These are phyloP conservation scores for Radopholus similis DNA, from an alignment of 1,140 invertebrate species.

Conservation along the genomic window DNA sequence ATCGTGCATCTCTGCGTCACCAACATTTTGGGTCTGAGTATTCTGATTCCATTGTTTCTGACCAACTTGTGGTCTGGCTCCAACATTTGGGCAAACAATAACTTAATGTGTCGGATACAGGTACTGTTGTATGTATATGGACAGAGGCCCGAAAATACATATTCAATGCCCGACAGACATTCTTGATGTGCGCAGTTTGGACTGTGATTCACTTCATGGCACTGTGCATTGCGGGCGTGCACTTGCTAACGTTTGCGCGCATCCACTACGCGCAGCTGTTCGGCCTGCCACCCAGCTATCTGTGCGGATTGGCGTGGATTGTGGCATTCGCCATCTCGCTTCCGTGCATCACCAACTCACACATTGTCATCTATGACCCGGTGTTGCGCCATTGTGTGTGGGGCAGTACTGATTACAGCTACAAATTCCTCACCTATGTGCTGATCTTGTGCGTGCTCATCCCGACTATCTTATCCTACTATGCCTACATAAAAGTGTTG, in stretches of 20 bases:
- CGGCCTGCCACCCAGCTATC: constrained; percentile 40
- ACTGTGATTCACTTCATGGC: constrained; percentile 56
- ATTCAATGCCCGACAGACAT: constrained; percentile 44
- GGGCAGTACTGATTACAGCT: constrained; percentile 53
- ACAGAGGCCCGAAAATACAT: constrained; percentile 4
- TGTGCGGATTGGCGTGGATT: constrained; percentile 53
- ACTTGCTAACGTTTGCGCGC: constrained; percentile 57
- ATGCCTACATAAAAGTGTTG: constrained; percentile 58
- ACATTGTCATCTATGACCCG: constrained; percentile 59
- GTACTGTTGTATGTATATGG: constrained; percentile 24
- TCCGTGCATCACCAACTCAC: constrained; percentile 54
- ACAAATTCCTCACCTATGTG: constrained; percentile 59
- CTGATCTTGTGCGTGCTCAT: constrained; percentile 56
- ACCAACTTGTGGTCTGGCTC: constrained; percentile 49
- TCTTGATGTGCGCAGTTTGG: constrained; percentile 57
- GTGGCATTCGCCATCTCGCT: constrained; percentile 56
- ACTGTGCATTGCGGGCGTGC: constrained; percentile 59
- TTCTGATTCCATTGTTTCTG: constrained; percentile 53
- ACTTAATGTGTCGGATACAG: constrained; percentile 54
- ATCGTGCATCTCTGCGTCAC: constrained; percentile 58
- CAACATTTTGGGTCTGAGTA: constrained; percentile 48
- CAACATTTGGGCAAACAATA: constrained; percentile 53
- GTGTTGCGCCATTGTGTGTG: constrained; percentile 45
- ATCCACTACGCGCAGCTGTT: constrained; percentile 60
- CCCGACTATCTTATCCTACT: constrained; percentile 50